Evolutionary conservation across 2,113 vertebrate genomes (phyloP).

Genomic region (human (Homo sapiens)): GRCh38 chr6:79628001-79628500

Average conservation of each 20-base stretch:
- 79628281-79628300: not conserved
- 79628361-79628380: not conserved
- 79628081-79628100: not conserved
- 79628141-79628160: not conserved
- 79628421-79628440: not conserved
- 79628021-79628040: not conserved
- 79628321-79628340: not conserved
- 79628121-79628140: not conserved
- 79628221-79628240: not conserved
- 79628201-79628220: not conserved
- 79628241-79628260: not conserved
- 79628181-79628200: not conserved
- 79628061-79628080: constrained; percentile 10
- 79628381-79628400: not conserved
- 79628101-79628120: not conserved
- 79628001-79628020: not conserved
- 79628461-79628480: not conserved
- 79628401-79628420: not conserved
- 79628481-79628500: not conserved
- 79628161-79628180: not conserved
- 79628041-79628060: not conserved
- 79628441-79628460: not conserved
- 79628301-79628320: not conserved
- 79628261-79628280: not conserved
- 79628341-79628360: not conserved